phyloP scores from a whole-genome alignment of 2,113 vertebrate species.

The Thunnus thynnus region DNA sequence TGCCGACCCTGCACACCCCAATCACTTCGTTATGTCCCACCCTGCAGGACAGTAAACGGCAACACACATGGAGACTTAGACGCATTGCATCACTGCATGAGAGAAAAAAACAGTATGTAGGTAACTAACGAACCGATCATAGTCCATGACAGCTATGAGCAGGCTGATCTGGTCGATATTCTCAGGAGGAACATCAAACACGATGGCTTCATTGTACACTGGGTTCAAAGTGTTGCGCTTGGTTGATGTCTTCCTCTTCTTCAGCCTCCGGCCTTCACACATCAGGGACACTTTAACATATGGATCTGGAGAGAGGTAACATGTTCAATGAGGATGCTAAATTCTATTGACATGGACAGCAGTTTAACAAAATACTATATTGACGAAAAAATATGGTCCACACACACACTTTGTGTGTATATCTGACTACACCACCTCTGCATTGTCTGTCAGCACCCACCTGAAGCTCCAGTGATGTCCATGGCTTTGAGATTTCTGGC shows the following conservation, averaged over 20 bases:
- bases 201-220: constrained; percentile 99
- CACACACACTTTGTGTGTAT: not conserved
- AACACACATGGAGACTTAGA: not conserved
- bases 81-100: not conserved
- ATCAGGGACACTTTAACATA: constrained; percentile 99
- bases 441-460: constrained; percentile 55
- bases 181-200: constrained; percentile 98
- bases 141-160: constrained; percentile 98
- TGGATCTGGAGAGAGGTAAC: constrained; percentile 87
- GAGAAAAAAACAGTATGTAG: not conserved
- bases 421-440: not conserved
- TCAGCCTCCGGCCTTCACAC: constrained; percentile 95
- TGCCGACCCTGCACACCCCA: constrained; percentile 96
- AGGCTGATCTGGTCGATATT: constrained; percentile 98
- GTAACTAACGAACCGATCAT: constrained; percentile 91
- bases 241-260: constrained; percentile 98
- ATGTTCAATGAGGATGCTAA: not conserved
- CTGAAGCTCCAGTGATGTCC: constrained; percentile 99
- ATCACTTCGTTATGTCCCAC: constrained; percentile 99
- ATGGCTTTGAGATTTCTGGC: constrained; percentile 99
- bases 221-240: constrained; percentile 98
- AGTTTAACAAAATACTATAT: not conserved
- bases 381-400: not conserved
- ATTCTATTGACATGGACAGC: not conserved
- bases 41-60: constrained; percentile 81